Conservation (phyloP, 2,888 invertebrate species). For the Microchrysa polita region DNA sequence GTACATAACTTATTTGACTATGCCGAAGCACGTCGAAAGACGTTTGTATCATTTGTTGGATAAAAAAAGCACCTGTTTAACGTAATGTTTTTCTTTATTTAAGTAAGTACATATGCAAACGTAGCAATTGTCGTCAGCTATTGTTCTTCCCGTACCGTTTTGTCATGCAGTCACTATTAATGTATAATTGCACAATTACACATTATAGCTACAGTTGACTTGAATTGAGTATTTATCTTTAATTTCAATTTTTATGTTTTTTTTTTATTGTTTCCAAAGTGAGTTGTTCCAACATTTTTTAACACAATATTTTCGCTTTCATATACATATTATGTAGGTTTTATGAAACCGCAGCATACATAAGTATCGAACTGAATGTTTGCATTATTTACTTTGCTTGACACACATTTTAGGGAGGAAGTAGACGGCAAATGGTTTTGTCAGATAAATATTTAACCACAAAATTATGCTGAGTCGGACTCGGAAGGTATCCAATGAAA, state of each 20-base stretch:
- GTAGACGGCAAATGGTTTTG: conserved; percentile 26
- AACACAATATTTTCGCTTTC: neutral
- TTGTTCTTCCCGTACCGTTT: conserved; percentile 17
- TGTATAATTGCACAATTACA: conserved; percentile 18
- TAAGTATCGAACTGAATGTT: too few relatives aligned
- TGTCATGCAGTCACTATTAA: neutral
- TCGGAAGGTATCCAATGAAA: neutral
- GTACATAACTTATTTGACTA: too few relatives aligned
- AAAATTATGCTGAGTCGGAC: conserved; percentile 12
- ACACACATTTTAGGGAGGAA: too few relatives aligned
- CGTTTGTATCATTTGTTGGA: too few relatives aligned
- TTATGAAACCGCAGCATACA: neutral
- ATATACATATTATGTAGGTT: too few relatives aligned
- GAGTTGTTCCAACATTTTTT: neutral
- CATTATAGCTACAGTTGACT: conserved; percentile 22
- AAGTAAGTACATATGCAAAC: too few relatives aligned
- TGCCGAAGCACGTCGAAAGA: too few relatives aligned
- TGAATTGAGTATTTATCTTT: conserved; percentile 11
- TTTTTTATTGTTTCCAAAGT: too few relatives aligned
- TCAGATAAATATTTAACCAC: conserved; percentile 38
- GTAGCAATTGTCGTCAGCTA: neutral
- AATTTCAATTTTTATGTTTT: too few relatives aligned
- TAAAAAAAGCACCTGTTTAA: too few relatives aligned
- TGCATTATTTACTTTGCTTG: too few relatives aligned
- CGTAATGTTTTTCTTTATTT: too few relatives aligned